A percentile compares a stretch with the other conserved stretches of the same genome.
phyloP scores from a whole-genome alignment of 2,113 vertebrate species.

The Cinclus mexicanus region DNA sequence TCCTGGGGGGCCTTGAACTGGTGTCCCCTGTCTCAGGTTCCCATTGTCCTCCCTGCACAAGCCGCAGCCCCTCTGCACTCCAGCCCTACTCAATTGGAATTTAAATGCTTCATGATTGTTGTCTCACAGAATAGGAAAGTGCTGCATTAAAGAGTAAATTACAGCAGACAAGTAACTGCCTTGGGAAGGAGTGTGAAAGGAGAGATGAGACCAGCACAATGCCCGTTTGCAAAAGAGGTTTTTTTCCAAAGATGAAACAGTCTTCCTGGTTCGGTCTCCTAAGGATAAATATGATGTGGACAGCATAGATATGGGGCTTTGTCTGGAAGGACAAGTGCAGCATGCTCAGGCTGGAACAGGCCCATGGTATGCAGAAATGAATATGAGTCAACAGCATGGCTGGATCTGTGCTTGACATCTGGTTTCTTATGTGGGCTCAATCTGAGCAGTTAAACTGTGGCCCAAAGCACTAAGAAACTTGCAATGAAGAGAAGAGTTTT shows the following conservation, averaged over 20 bases:
- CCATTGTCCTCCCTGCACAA: conserved; percentile 59
- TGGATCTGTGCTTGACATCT: neutral
- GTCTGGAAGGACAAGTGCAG: neutral
- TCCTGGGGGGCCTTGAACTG: conserved; percentile 72
- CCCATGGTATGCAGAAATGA: neutral
- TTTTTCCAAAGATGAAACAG: conserved; percentile 53
- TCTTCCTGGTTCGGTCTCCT: neutral
- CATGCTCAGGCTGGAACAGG: neutral
- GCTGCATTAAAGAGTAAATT: conserved; percentile 72
- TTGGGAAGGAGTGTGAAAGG: conserved; percentile 58
- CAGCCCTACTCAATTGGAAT: conserved; percentile 76
- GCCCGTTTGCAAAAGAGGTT: neutral
- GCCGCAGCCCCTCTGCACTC: conserved; percentile 62
- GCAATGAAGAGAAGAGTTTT: neutral
- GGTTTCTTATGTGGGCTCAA: neutral
- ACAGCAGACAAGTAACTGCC: conserved; percentile 67
- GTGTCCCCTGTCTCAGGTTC: conserved; percentile 71
- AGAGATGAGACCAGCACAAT: conserved; percentile 62
- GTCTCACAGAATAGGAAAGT: conserved; percentile 67
- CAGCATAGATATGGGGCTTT: neutral
- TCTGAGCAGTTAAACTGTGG: rapidly evolving
- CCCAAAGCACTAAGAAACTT: neutral
- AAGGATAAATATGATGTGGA: neutral
- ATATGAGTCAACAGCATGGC: neutral
- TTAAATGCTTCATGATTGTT: conserved; percentile 78